Conservation (phyloP, 2,113 vertebrate species). For the Kryptolebias marmoratus region DNA sequence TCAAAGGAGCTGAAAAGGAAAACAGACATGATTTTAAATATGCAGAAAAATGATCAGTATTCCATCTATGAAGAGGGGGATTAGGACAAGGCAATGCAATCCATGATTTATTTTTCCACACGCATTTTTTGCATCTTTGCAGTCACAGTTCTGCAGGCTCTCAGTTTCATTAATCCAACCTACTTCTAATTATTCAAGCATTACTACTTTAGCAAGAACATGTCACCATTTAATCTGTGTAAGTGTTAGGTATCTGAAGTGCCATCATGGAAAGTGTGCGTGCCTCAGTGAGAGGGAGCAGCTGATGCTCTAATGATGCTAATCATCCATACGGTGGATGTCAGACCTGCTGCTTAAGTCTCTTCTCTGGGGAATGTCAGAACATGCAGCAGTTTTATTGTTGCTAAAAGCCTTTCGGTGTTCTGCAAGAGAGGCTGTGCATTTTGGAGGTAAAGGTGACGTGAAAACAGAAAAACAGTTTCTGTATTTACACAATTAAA, state of each 20-base stretch:
- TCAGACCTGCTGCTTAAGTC: slow-evolving; percentile 54
- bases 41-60: neutral
- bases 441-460: neutral
- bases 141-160: slow-evolving; percentile 22
- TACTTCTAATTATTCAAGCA: slow-evolving; percentile 57
- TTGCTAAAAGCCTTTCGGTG: slow-evolving; percentile 57
- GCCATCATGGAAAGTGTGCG: slow-evolving; percentile 28
- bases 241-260: slow-evolving; percentile 49
- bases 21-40: slow-evolving; percentile 29
- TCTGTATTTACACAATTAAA: slow-evolving; percentile 6
- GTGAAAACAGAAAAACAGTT: slow-evolving; percentile 15
- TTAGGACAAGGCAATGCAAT: neutral
- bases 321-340: slow-evolving; percentile 66
- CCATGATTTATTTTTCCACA: neutral
- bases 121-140: neutral
- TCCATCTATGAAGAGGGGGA: neutral
- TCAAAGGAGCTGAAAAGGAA: slow-evolving; percentile 89
- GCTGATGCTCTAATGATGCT: slow-evolving; percentile 69
- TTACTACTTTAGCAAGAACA: slow-evolving; percentile 49
- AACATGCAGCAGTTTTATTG: slow-evolving; percentile 51
- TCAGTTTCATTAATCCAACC: slow-evolving; percentile 24
- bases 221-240: slow-evolving; percentile 44
- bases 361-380: slow-evolving; percentile 34
- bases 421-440: slow-evolving; percentile 27
- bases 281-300: slow-evolving; percentile 37